Evolutionary conservation across 2,113 vertebrate genomes (phyloP).

Genomic region (Hydrolagus affinis): DNA sequence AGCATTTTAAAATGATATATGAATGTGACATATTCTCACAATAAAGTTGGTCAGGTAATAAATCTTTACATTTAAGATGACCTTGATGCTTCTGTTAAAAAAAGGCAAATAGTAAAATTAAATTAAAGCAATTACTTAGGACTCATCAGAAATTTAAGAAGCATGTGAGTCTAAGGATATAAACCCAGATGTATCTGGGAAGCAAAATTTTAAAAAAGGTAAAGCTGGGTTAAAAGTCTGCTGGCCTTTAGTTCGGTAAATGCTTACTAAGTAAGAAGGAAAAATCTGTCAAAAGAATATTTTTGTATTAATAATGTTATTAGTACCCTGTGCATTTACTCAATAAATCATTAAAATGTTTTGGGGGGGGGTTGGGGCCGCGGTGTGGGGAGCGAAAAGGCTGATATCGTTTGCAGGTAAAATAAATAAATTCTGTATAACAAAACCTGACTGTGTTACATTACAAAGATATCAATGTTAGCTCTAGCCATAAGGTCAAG

Average conservation of each 20-base stretch:
- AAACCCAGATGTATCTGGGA: background rate
- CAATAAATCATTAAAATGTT: no score
- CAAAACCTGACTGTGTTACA: no score
- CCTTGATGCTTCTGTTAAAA: slow-evolving; percentile 2
- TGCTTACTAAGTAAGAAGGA: background rate
- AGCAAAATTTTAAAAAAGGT: background rate
- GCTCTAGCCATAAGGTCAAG: no score
- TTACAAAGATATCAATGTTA: no score
- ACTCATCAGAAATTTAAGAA: background rate
- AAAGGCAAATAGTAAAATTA: background rate
- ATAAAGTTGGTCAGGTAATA: slow-evolving; percentile 6
- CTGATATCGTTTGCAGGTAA: no score
- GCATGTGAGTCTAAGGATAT: background rate
- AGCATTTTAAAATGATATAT: slow-evolving; percentile 13
- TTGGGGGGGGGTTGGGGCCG: no score
- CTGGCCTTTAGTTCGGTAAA: background rate
- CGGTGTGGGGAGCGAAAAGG: no score
- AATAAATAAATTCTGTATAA: no score
- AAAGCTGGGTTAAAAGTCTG: background rate
- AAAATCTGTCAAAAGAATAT: background rate
- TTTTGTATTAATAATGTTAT: background rate
- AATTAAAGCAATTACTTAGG: background rate
- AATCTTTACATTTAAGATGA: background rate
- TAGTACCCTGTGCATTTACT: no score
- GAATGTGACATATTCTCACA: background rate